A percentile compares a stretch with the other conserved stretches of the same genome.
phyloP scores from a whole-genome alignment of 2,797 vertebrate genomes.

The Distichodus sexfasciatus region DNA sequence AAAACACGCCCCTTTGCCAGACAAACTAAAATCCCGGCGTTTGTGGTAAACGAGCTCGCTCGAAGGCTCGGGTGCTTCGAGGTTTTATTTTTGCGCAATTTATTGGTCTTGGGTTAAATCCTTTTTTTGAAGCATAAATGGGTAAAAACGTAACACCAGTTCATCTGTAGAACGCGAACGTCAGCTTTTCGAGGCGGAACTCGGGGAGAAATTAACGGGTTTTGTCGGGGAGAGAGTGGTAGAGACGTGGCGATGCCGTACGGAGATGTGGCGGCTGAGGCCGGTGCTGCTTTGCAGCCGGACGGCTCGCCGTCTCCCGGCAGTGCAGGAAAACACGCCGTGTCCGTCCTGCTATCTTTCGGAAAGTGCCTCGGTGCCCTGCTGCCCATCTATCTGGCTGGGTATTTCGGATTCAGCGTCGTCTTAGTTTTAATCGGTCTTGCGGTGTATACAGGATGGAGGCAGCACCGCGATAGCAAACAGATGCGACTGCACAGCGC shows the following conservation, averaged over 20 bases:
- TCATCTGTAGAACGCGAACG: neutral
- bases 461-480: conserved; percentile 72
- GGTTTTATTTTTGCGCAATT: neutral
- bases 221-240: conserved; percentile 12
- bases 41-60: too few species aligned
- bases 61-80: neutral
- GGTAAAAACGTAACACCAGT: neutral
- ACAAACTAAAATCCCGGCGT: conserved; percentile 46
- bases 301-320: conserved; percentile 29
- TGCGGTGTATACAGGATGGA: conserved; percentile 78
- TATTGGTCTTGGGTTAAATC: neutral
- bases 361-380: conserved; percentile 73
- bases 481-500: conserved; percentile 68
- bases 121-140: neutral
- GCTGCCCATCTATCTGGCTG: conserved; percentile 79
- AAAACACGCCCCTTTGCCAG: conserved; percentile 63
- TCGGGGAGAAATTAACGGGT: neutral
- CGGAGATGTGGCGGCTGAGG: conserved; percentile 57
- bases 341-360: conserved; percentile 71
- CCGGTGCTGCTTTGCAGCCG: conserved; percentile 27
- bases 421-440: conserved; percentile 70
- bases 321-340: conserved; percentile 62
- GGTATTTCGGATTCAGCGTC: conserved; percentile 77
- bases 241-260: conserved; percentile 59
- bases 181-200: conserved; percentile 10